Conservation (phyloP, 2,113 vertebrate species). For the Progne subis region DNA sequence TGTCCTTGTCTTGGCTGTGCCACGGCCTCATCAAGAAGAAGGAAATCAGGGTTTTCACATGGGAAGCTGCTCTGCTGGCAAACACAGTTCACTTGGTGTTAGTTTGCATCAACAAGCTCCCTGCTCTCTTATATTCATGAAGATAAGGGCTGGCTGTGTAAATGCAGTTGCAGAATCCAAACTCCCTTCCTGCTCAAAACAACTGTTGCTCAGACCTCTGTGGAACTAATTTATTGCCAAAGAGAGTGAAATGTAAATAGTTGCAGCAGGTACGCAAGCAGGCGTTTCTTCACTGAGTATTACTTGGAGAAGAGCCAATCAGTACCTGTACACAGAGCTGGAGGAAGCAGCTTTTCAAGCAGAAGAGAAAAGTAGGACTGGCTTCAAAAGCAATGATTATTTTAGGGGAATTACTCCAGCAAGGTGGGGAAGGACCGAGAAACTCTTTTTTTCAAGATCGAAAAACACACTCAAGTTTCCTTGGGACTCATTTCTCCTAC, state of each 20-base stretch:
- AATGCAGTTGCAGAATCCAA: neutral
- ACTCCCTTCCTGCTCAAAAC: neutral
- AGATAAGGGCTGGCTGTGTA: slow-evolving; percentile 31
- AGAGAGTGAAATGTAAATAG: slow-evolving; percentile 39
- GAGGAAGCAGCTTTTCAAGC: neutral
- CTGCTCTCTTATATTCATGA: neutral
- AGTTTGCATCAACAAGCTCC: slow-evolving; percentile 18
- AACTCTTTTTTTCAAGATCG: neutral
- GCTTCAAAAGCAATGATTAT: neutral
- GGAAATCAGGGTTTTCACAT: neutral
- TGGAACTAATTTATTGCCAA: slow-evolving; percentile 40
- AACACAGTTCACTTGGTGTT: neutral
- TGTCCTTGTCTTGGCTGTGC: slow-evolving; percentile 49
- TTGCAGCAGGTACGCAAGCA: neutral
- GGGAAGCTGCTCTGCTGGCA: slow-evolving; percentile 33
- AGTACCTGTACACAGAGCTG: neutral
- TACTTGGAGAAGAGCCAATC: neutral
- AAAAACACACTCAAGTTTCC: neutral
- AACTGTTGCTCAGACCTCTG: slow-evolving; percentile 52
- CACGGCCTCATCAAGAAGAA: slow-evolving; percentile 1
- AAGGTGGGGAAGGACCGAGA: neutral
- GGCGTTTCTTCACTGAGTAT: neutral
- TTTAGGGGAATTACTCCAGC: neutral
- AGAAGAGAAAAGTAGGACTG: neutral
- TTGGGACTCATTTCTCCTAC: neutral